These are phyloP conservation scores for Sparus aurata DNA, from an alignment of 2,797 vertebrate genomes.

Conservation along the genomic window DNA sequence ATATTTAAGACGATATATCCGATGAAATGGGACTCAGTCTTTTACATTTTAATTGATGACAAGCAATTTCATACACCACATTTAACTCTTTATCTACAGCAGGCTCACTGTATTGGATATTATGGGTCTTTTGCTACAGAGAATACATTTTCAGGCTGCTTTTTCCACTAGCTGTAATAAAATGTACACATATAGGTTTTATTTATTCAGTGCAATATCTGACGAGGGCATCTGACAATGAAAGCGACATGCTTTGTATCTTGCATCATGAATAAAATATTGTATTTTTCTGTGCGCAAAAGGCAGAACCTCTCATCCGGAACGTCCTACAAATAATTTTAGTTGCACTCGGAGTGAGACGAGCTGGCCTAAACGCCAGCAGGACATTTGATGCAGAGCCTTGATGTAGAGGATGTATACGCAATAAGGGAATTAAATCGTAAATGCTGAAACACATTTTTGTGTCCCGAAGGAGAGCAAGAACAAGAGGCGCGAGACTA, in stretches of 20 bases:
- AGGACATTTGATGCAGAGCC: not conserved
- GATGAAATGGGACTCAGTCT: too few species aligned
- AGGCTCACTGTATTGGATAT: constrained; percentile 20
- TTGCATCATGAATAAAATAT: constrained; percentile 68
- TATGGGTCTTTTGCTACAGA: constrained; percentile 9
- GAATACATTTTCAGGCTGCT: not conserved
- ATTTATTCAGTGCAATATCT: constrained; percentile 65
- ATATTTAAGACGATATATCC: not conserved
- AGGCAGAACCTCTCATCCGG: constrained; percentile 34
- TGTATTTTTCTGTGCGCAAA: constrained; percentile 43
- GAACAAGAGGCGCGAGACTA: not conserved
- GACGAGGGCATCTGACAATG: constrained; percentile 37
- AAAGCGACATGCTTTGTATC: constrained; percentile 41
- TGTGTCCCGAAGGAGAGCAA: not conserved
- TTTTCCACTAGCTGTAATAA: constrained; percentile 4
- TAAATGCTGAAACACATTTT: not conserved
- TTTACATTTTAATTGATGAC: too few species aligned
- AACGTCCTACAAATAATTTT: constrained; percentile 50
- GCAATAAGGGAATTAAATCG: not conserved
- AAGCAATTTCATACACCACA: not conserved
- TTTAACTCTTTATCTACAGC: constrained; percentile 21
- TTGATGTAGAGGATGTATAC: not conserved
- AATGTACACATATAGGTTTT: constrained; percentile 40
- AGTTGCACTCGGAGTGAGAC: constrained; percentile 26
- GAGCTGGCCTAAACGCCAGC: constrained; percentile 16